These are phyloP conservation scores for Tarsius wallacei DNA, from an alignment of 2,797 vertebrate species.

Conservation along the genomic window DNA sequence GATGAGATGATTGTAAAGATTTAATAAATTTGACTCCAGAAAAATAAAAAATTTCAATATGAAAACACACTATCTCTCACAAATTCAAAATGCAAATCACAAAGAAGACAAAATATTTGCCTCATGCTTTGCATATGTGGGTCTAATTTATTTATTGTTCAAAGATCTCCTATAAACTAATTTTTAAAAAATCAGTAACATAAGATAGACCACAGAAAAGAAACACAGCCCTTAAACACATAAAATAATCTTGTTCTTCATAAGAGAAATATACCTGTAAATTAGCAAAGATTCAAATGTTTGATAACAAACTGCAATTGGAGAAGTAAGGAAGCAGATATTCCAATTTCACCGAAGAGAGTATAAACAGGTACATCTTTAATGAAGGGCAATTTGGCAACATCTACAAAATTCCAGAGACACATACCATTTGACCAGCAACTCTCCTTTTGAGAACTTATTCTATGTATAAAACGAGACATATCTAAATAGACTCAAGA, in stretches of 20 bases:
- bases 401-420: neutral
- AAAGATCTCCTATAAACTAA: neutral
- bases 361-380: neutral
- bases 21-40: neutral
- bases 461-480: neutral
- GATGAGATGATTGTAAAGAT: neutral
- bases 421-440: neutral
- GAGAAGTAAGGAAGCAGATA: neutral
- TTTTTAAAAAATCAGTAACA: slow-evolving; percentile 15
- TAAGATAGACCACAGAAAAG: neutral
- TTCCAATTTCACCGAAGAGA: neutral
- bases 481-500: neutral
- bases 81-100: neutral
- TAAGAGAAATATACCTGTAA: neutral
- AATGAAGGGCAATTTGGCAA: neutral
- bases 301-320: neutral
- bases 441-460: neutral
- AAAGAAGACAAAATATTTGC: neutral
- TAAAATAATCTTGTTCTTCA: neutral
- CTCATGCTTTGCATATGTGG: neutral
- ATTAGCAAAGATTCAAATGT: neutral
- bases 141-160: neutral
- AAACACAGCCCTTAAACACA: neutral
- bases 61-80: neutral
- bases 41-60: neutral